Evolutionary conservation across 2,888 invertebrate species (phyloP), one percentile per base, ranked within the genome.

Genomic region (Desoria tigrina): DNA sequence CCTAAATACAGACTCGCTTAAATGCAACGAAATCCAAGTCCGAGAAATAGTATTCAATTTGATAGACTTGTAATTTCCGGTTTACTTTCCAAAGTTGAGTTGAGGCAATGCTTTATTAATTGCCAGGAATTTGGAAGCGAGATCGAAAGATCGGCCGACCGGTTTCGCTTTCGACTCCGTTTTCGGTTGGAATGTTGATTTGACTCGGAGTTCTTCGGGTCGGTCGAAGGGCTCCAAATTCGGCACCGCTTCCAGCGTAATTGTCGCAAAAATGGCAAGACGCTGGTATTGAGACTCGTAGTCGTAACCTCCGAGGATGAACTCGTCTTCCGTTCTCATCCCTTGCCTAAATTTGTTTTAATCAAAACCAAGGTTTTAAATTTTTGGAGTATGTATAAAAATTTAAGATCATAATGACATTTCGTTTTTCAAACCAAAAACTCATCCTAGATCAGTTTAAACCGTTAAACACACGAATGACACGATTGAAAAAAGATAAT

Each of bases 261-360:
- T 42, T 2, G 57, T 57, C 3, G 57, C 42, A 42, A 57, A 21
- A 2, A 42, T 11, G 18, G 42, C 57, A 3, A 57, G 18, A 4
- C 42, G 11, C 24, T 18, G 14, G 26, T 57, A 42, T 28, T 57
- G 57, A 4, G 42, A 23, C 4, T 57, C 57, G n/a, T 57, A 57
- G 24, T 57, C 57, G 23, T 21, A 57, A 6, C 57, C 57, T 21
- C 57, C 57, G 3, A 57, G 26, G 7, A 57, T 39, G 24, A 23
- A 57, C 23, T 39, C 3, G 11, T 57, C 57, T 24, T 57, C 57
- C 24, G 6, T 11, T 42, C 57, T n/a, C 18, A 28, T 28, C 4
- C 18, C n/a, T 26, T 11, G 16, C 55, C 55, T 55, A 11, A 21
- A 9, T n/a, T n/a, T n/a, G n/a, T n/a, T n/a, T n/a, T n/a, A n/a